Conservation (phyloP, 2,113 vertebrate species). For the Ammodytes dubius region DNA sequence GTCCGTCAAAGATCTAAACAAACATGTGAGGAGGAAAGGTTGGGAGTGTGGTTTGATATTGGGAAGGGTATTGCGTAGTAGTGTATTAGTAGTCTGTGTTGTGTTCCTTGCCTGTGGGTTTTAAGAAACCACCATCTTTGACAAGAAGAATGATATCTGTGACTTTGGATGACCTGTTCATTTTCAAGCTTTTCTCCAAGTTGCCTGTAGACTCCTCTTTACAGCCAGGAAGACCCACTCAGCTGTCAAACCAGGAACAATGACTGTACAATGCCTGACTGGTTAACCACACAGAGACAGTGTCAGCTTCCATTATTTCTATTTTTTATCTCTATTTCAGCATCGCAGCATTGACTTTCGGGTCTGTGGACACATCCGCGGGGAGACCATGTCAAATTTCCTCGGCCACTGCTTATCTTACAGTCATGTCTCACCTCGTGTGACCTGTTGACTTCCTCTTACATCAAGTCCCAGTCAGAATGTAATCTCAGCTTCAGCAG, state of each 20-base stretch:
- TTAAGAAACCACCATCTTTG: not conserved
- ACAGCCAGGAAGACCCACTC: not conserved
- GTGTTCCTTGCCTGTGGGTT: not conserved
- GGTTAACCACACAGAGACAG: conserved; percentile 28
- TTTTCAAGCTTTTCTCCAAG: not conserved
- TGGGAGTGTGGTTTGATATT: not conserved
- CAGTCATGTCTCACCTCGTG: not conserved
- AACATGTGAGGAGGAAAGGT: not conserved
- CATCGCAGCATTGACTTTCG: not conserved
- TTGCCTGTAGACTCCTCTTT: conserved; percentile 23
- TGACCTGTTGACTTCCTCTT: conserved; percentile 10
- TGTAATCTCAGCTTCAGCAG: not conserved
- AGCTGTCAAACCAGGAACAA: conserved; percentile 36
- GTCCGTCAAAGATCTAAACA: not conserved
- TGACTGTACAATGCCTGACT: conserved; percentile 19
- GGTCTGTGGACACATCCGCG: conserved; percentile 7
- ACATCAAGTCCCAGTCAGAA: not conserved
- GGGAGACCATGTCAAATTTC: conserved; percentile 17
- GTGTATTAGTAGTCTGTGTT: not conserved
- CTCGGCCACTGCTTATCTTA: conserved; percentile 2
- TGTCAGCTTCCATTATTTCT: conserved; percentile 15
- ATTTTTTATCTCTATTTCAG: conserved; percentile 29
- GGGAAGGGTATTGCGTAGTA: not conserved
- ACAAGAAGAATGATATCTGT: not conserved
- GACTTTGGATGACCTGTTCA: not conserved